Percentiles rank a stretch among this genome's conserved stretches.
Conservation (phyloP, 2,113 vertebrate species). For the Paradoxurus hermaphroditus region DNA sequence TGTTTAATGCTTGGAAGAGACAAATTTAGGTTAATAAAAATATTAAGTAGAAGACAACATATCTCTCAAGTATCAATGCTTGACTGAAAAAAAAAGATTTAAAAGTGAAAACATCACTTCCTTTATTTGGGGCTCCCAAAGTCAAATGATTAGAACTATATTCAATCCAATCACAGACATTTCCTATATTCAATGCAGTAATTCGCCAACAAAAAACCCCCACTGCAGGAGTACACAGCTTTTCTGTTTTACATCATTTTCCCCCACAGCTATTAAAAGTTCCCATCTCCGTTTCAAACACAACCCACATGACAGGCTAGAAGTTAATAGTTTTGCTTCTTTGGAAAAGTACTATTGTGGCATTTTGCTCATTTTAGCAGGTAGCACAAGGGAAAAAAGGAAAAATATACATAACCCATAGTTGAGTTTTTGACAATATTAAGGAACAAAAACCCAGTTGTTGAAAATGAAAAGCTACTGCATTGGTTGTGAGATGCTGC, state of each 20-base stretch:
- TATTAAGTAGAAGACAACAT: slow-evolving; percentile 68
- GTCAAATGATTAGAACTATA: slow-evolving; percentile 62
- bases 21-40: slow-evolving; percentile 69
- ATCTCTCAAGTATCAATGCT: slow-evolving; percentile 65
- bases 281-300: background rate
- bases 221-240: slow-evolving; percentile 19
- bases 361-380: slow-evolving; percentile 24
- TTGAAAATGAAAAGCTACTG: background rate
- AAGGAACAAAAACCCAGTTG: background rate
- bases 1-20: slow-evolving; percentile 67
- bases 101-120: slow-evolving; percentile 60
- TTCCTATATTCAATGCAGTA: background rate
- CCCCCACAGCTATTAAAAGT: background rate
- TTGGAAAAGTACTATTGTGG: slow-evolving; percentile 4
- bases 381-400: background rate
- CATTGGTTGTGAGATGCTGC: background rate
- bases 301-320: background rate
- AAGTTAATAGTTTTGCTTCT: background rate
- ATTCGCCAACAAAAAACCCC: slow-evolving; percentile 59
- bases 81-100: slow-evolving; percentile 46
- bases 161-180: slow-evolving; percentile 21
- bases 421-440: background rate
- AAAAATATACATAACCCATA: background rate
- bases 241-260: background rate
- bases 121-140: slow-evolving; percentile 66